Conservation (phyloP, 2,113 vertebrate species). For the Ochotona princeps region DNA sequence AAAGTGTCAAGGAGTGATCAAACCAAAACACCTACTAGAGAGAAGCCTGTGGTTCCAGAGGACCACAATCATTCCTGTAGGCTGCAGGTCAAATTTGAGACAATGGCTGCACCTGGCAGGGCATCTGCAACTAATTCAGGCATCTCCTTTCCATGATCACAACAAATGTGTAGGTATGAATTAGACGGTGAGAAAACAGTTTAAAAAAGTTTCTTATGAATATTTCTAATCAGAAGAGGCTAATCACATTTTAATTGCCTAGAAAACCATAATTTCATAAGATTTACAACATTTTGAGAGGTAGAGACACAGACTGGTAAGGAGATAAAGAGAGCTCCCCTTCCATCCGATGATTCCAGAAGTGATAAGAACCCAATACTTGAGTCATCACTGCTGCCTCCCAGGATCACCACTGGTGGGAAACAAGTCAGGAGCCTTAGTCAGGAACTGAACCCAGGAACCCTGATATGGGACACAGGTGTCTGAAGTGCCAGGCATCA, state of each 20-base stretch:
- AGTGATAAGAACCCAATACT: too few species aligned
- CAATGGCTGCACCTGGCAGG: background rate
- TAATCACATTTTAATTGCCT: constrained; percentile 23
- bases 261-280: background rate
- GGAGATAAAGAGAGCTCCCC: too few species aligned
- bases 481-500: too few species aligned
- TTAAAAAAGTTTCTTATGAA: background rate
- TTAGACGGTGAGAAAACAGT: background rate
- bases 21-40: constrained; percentile 48
- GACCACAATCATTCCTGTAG: background rate
- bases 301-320: too few species aligned
- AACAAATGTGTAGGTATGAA: background rate
- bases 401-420: too few species aligned
- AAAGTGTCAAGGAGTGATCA: constrained; percentile 75
- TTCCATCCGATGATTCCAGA: too few species aligned
- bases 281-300: too few species aligned
- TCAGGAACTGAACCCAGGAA: too few species aligned
- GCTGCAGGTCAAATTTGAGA: background rate
- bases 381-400: too few species aligned
- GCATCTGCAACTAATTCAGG: background rate
- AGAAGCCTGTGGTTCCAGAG: constrained; percentile 42
- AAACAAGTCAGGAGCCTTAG: too few species aligned
- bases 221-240: constrained; percentile 30
- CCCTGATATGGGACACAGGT: too few species aligned
- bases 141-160: background rate